phyloP scores from a whole-genome alignment of 2,888 invertebrate species.

The Microplitis manilae region DNA sequence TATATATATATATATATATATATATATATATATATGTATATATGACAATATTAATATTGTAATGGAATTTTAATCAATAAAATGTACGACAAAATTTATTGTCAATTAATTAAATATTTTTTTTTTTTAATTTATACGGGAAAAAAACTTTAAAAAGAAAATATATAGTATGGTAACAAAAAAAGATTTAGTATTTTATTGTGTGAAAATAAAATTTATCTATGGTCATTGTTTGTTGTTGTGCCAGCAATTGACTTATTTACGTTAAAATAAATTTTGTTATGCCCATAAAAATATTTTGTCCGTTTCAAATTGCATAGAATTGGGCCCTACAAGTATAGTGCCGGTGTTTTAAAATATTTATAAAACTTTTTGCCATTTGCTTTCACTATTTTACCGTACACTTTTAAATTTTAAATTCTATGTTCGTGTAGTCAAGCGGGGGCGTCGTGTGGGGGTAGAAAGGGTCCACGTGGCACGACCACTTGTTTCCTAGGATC shows the following conservation, averaged over 20 bases:
- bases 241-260: background rate
- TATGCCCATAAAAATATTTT: background rate
- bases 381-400: background rate
- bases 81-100: too few species aligned
- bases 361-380: too few species aligned
- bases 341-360: too few species aligned
- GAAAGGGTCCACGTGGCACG: background rate
- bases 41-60: too few species aligned
- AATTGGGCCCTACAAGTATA: background rate
- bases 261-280: background rate
- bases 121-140: too few species aligned
- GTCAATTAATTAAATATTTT: too few species aligned
- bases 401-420: background rate
- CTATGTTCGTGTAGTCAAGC: background rate
- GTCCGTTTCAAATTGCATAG: background rate
- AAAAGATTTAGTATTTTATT: too few species aligned
- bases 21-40: too few species aligned
- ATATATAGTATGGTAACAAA: too few species aligned
- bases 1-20: too few species aligned
- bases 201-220: background rate
- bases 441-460: background rate
- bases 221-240: background rate
- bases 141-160: too few species aligned
- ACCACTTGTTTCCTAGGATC: background rate
- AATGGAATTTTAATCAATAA: too few species aligned